Conservation (phyloP, 2,888 invertebrate genomes). For the Lithophane leautieri region DNA sequence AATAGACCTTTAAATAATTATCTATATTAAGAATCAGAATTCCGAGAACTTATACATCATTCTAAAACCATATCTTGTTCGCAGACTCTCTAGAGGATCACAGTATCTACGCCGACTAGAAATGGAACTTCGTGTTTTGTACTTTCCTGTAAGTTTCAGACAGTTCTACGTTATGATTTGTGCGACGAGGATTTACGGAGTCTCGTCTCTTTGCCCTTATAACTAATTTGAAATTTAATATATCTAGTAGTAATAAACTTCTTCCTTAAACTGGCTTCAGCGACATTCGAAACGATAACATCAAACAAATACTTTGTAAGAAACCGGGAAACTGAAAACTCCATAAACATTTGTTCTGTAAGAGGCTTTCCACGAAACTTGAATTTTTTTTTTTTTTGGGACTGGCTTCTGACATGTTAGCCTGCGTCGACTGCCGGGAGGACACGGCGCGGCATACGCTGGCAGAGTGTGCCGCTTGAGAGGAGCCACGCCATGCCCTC, state of each 20-base stretch:
- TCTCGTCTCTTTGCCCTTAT: background rate
- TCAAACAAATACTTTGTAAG: background rate
- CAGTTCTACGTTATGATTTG: conserved; percentile 6
- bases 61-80: background rate
- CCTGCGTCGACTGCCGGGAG: no score
- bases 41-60: background rate
- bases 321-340: background rate
- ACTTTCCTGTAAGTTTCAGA: conserved; percentile 6
- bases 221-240: conserved; percentile 11
- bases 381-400: no score
- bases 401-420: no score
- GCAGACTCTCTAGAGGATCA: conserved; percentile 3
- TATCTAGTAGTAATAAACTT: background rate
- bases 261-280: background rate
- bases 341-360: background rate
- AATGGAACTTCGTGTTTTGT: conserved; percentile 17
- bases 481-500: no score
- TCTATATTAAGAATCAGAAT: background rate
- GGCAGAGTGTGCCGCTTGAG: no score
- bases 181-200: conserved; percentile 3
- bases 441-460: no score
- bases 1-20: background rate
- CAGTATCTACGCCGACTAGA: background rate
- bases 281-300: background rate
- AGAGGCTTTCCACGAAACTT: background rate